These are phyloP conservation scores for Drosophila parabipectinata DNA, from an alignment of 1,140 invertebrate genomes.

Conservation along the genomic window DNA sequence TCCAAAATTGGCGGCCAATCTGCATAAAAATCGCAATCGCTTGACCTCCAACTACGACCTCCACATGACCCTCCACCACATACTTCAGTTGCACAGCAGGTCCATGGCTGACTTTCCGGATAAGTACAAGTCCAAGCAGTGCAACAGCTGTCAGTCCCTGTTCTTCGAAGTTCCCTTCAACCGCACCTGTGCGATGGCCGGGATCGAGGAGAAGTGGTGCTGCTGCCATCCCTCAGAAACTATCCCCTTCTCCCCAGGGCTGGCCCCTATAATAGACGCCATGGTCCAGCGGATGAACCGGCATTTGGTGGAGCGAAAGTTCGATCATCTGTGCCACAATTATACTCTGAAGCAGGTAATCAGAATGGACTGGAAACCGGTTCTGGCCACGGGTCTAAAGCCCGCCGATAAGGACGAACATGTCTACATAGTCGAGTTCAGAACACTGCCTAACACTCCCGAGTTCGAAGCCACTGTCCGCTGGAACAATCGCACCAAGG, in stretches of 20 bases:
- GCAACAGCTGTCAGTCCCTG: conserved; percentile 88
- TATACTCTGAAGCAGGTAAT: background rate
- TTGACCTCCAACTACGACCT: conserved; percentile 93
- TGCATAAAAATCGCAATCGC: conserved; percentile 88
- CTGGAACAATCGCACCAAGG: conserved; percentile 59
- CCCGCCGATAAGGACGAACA: conserved; percentile 10
- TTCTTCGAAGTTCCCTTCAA: conserved; percentile 87
- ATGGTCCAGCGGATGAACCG: conserved; percentile 83
- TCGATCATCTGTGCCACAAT: conserved; percentile 11
- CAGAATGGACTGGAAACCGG: conserved; percentile 9
- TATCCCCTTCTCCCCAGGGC: conserved; percentile 10
- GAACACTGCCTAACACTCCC: conserved; percentile 67
- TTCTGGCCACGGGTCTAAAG: background rate
- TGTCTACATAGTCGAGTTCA: conserved; percentile 24
- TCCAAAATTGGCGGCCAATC: conserved; percentile 86
- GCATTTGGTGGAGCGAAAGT: conserved; percentile 13
- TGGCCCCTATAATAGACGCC: background rate
- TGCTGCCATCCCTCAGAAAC: conserved; percentile 86
- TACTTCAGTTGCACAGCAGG: conserved; percentile 64
- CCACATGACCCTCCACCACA: conserved; percentile 86
- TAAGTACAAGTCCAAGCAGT: conserved; percentile 53
- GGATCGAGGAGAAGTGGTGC: conserved; percentile 91
- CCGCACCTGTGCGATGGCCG: conserved; percentile 89
- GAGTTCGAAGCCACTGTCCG: conserved; percentile 86
- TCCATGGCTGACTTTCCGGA: conserved; percentile 22